Base-by-base conservation (phyloP, 2,888 invertebrate species). In the Lypha dubia region DNA sequence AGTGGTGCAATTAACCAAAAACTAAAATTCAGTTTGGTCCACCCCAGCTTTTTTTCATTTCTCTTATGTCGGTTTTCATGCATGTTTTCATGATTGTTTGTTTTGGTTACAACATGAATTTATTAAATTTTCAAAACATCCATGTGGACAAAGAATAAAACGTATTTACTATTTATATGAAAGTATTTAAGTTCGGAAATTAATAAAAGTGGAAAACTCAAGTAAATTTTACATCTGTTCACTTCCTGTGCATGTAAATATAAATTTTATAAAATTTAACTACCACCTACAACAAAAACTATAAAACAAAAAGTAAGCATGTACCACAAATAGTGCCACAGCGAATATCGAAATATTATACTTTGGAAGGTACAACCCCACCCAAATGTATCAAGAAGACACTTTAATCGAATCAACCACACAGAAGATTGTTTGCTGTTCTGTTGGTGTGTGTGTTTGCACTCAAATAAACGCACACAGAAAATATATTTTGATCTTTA, bases 191-290 rank as follows among this genome's bases (percentile, higher is more conserved):
- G 24, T 24, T 62, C 24, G 22, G 35, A 35, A 53, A 76, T 60
- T 67, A 53, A 6, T 15, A 60, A 32, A 49, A 44, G 11, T 60
- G 51, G 44, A 46, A 67, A 51, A 63, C 49, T 49, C 44, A 46
- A 71, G 38, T 53, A 32, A 60, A 63, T 46, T 65, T 46, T 89
- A 90, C 90, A 90, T 90, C 90, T 90, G 90, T 90, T 89, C 90
- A 88, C 87, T 90, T 89, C 74, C 68, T 68, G 84, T 81, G 84
- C 81, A 77, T 81, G 84, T 81, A 84, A 81, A 81, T 77, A 70
- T 77, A 70, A 84, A 70, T 68, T 38, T 76, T 73, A 38, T 38
- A 44, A 87, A 88, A 86, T 73, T 84, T 76, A 81, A 62, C 71
- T 79, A 65, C 63, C 80, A 81, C 80, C 80, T 75, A 53, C 62